Evolutionary conservation across 2,888 invertebrate genomes (phyloP).

Genomic region (Myopa tessellatipennis): DNA sequence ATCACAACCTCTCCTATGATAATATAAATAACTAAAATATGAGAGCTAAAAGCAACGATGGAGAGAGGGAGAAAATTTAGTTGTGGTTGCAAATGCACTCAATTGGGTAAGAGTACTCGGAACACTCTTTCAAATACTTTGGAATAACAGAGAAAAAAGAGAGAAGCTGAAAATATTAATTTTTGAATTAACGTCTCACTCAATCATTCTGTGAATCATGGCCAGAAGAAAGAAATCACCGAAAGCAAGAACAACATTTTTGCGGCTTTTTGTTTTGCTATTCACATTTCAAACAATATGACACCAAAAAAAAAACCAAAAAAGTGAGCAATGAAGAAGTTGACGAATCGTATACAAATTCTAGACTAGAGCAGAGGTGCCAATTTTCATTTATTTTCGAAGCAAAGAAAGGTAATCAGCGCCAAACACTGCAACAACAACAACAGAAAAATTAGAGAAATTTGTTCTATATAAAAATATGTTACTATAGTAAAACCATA

Average conservation of each 20-base stretch:
- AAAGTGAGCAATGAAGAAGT: not conserved
- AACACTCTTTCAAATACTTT: too few species aligned
- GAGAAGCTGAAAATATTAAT: not conserved
- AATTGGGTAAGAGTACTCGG: too few species aligned
- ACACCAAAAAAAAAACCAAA: not conserved
- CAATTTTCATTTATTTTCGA: not conserved
- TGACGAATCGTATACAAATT: not conserved
- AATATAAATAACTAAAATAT: not conserved
- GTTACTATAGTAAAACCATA: too few species aligned
- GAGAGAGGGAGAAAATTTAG: too few species aligned
- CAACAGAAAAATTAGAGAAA: too few species aligned
- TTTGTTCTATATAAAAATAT: too few species aligned
- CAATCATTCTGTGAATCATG: not conserved
- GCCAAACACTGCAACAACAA: too few species aligned
- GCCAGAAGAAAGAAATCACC: not conserved
- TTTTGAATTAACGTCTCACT: not conserved
- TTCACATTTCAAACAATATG: conserved; percentile 15
- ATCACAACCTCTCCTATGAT: not conserved
- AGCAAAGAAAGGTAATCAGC: too few species aligned
- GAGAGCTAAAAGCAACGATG: not conserved
- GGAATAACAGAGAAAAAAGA: not conserved
- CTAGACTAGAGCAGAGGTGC: not conserved
- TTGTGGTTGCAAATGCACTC: too few species aligned
- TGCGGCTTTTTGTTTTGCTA: conserved; percentile 33
- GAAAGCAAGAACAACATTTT: not conserved